Evolutionary conservation across 1,140 invertebrate genomes (phyloP), one percentile per base, ranked within the genome.

Genomic region (Drosophila biarmipes): DNA sequence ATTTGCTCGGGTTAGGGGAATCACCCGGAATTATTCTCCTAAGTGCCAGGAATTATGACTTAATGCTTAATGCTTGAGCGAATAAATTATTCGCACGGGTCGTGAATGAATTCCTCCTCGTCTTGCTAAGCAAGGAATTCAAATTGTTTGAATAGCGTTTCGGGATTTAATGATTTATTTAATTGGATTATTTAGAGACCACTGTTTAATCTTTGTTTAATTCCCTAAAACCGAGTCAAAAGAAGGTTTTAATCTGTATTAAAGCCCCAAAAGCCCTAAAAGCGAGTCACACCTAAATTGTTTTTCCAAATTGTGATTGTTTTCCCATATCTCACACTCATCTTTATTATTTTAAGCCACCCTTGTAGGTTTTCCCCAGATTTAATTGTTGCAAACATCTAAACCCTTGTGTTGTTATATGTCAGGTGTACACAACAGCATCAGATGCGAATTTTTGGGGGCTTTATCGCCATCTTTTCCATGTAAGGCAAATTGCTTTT

Each of bases 1-100:
- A 69, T 69, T 69, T 46, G 31, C 34, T 46, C 64, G 67, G 42
- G 49, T 71, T 69, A 71, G 42, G 15, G 52, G 67, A 46, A 69
- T 56, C 42, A 56, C 34, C 42, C 29, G 52, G 40, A 56, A 69
- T 71, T 69, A 71, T 56, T 48, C 17, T 34, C 17, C 67, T 56
- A 56, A 71, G 67, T 40, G 63, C 29, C 31, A 46, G 55, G 49
- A 69, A 68, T 68, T 69, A 37, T 67, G 42, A 51, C 58, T 51
- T 34, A 38, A 37, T 53, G 34, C 58, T 42, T 34, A 38, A 37
- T 53, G 34, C 38, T 29, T 15, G 31, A 46, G 6, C 24, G 29
- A 66, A 14, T 17, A 21, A 63, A 15, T 37, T 43, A 51, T 31
- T 46, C 17, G 24, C 12, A 15, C 24, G 29, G 29, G 19, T 15